Evolutionary conservation across 2,797 vertebrate species (phyloP), one percentile per base, ranked within the genome.

Genomic region (Lophius americanus): DNA sequence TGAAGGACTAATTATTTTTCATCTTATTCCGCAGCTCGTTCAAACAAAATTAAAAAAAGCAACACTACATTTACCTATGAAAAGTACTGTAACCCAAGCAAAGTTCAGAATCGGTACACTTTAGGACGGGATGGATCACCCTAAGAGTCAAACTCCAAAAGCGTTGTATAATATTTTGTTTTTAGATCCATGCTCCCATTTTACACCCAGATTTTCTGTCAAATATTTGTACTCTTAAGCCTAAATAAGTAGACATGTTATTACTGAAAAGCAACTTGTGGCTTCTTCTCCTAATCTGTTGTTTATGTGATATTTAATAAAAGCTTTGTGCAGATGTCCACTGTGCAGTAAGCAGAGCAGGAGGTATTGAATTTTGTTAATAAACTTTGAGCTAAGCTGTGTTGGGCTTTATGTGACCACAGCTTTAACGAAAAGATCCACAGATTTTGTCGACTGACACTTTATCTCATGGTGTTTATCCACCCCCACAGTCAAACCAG

Each of bases 401-500:
- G 5, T 9, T 11, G 9, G 8, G 41, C 13, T 44, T 23, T 43
- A 9, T 13, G 6, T 32, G 52, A 53, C 50, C 13, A 5, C 38
- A 35, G 43, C 23, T 65, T 53, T 4, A 46, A 44, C n/a, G 49
- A 59, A 47, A 41, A 54, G 10, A 41, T 4, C 51, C 33, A 39
- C 8, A 38, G 23, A 23, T 23, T 42, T 9, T 42, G 4, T 11
- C 4, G 43, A 44, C 11, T 44, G 43, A 44, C 43, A 44, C 10
- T 44, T 12, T 5, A 44, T 23, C 23, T 79, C 2, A 14, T 32
- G 56, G 7, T 67, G 61, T 11, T 78, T 57, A 39, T 63, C 49
- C 81, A 43, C 86, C 59, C 23, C 56, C 52, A 65, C 92, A 98
- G 98, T 99, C 75, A 99, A 99, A 86, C 98, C 98, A 0, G 98